Evolutionary conservation across 1,140 invertebrate species (phyloP), one percentile per base, ranked within the genome.

Genomic region (Pectinophora gossypiella): DNA sequence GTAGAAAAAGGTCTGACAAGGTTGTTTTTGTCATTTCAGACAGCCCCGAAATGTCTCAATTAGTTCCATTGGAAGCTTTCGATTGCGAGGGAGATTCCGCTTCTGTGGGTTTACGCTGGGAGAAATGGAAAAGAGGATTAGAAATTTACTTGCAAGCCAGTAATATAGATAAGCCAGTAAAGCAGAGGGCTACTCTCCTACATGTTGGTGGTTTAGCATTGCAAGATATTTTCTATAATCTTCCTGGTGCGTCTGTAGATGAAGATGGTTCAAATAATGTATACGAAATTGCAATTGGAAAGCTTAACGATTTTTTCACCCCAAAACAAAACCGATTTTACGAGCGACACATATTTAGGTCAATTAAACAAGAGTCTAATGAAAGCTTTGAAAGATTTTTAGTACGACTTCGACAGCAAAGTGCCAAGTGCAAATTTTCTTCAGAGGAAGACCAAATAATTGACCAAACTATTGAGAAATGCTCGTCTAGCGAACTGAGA

Each of bases 51-150:
- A 67, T 67, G 61, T 56, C 60, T 16, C 56, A 61, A 45, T 19
- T 63, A 58, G 44, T 51, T 19, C 22, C 62, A 27, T 45, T 69
- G 43, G 66, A 75, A 38, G 2, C 57, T 19, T 61, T 68, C 13
- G 67, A 68, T 32, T 72, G 71, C 47, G 66, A 72, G 0, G 67
- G 68, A 5, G 71, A 74, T 7, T 23, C 67, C 10, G 22, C 48
- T 32, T 74, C 66, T 16, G 45, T 76, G 7, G 65, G 68, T 0
- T 19, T 56, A 20, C 59, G 68, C 3, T 72, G 72, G 72, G 58
- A 65, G 27, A 67, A 62, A 19, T 63, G 63, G 58, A 61, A 61
- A 50, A 38, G 60, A 19, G 62, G 59, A 20, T 55, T 75, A 9
- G 48, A 68, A 27, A 55, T 66, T 12, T 72, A 61, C 20, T 52